Evolutionary conservation across 2,797 vertebrate genomes (phyloP).

Genomic region (Clarias pachynema): DNA sequence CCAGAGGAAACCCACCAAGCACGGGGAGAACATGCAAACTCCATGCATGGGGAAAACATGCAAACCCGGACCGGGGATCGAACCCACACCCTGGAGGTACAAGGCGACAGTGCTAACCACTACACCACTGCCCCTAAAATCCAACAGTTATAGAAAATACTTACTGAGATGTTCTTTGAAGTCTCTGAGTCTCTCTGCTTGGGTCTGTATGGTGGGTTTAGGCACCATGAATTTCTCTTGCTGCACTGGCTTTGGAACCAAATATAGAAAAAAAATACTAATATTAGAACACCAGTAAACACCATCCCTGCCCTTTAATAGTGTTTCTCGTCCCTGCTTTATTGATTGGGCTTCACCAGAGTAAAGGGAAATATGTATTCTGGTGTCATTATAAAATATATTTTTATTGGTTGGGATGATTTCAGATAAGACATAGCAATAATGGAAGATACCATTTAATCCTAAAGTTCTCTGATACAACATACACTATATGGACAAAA

Average conservation of each 20-base stretch:
- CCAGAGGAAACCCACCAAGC: too few species aligned
- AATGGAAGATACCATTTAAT: background rate
- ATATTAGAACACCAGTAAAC: background rate
- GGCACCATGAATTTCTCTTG: slow-evolving; percentile 86
- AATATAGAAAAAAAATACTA: background rate
- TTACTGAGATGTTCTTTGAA: slow-evolving; percentile 85
- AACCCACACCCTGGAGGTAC: too few species aligned
- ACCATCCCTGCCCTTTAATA: background rate
- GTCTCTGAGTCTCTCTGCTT: slow-evolving; percentile 86
- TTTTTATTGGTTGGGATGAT: background rate
- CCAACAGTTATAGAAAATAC: slow-evolving; percentile 57
- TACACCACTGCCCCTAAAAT: too few species aligned
- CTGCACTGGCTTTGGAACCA: background rate
- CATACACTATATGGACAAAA: background rate
- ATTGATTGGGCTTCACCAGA: background rate
- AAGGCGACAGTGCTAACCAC: too few species aligned
- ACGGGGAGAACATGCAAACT: too few species aligned
- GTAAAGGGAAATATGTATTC: background rate
- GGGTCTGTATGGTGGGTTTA: slow-evolving; percentile 84
- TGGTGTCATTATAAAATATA: background rate
- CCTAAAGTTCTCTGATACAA: background rate
- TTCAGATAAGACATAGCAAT: background rate
- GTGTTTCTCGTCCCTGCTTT: background rate
- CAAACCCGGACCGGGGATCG: too few species aligned
- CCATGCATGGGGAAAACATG: too few species aligned